A percentile compares a stretch with the other conserved stretches of the same genome.
Conservation (phyloP, 1,140 invertebrate species). For the Lepidurus arcticus region DNA sequence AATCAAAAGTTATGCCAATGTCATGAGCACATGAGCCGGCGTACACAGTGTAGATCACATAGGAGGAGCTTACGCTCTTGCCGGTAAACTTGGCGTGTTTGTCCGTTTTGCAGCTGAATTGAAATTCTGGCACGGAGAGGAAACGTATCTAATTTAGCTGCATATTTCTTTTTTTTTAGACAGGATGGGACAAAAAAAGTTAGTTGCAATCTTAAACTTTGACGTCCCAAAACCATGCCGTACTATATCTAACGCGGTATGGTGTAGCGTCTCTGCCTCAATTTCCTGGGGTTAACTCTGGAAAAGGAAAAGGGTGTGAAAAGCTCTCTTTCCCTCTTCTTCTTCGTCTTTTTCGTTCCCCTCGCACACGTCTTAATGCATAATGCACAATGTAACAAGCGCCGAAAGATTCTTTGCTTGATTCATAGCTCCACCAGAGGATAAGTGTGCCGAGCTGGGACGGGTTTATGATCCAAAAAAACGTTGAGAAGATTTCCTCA, state of each 20-base stretch:
- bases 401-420: background rate
- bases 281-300: background rate
- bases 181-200: no score
- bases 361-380: background rate
- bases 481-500: background rate
- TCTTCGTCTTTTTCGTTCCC: background rate
- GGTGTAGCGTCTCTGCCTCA: background rate
- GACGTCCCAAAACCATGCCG: no score
- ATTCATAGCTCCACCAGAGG: background rate
- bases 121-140: background rate
- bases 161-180: background rate
- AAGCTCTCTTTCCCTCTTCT: background rate
- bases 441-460: slow-evolving; percentile 4
- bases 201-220: no score
- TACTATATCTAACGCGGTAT: no score
- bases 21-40: background rate
- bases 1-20: background rate
- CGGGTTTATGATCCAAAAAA: slow-evolving; percentile 5
- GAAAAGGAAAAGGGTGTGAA: background rate
- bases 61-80: background rate
- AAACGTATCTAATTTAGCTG: background rate
- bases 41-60: background rate
- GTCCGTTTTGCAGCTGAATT: background rate
- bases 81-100: background rate
- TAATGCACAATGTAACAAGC: background rate